phyloP scores from a whole-genome alignment of 2,797 vertebrate species.

The Danio albolineatus region DNA sequence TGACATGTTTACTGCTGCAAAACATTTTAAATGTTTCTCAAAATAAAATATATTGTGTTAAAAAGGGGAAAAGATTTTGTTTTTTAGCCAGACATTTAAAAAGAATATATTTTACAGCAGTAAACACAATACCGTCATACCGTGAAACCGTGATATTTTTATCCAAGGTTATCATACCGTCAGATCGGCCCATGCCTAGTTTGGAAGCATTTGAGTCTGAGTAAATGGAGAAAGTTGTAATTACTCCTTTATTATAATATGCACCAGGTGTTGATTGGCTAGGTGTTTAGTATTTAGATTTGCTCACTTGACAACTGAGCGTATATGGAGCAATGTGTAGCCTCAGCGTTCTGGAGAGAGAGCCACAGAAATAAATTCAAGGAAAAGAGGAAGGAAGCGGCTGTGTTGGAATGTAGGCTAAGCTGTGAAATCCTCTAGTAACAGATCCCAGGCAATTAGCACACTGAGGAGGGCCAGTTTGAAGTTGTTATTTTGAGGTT shows the following conservation, averaged over 20 bases:
- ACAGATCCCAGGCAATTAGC: slow-evolving; percentile 2
- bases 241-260: background rate
- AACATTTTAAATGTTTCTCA: no score
- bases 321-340: slow-evolving; percentile 65
- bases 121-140: no score
- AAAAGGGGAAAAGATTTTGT: no score
- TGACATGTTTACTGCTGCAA: no score
- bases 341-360: slow-evolving; percentile 74
- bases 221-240: no score
- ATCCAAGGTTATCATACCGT: no score
- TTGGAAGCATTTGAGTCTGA: no score
- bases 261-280: slow-evolving; percentile 1
- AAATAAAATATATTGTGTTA: no score
- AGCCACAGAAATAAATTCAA: slow-evolving; percentile 44
- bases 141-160: no score
- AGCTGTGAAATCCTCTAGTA: slow-evolving; percentile 47
- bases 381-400: slow-evolving; percentile 75
- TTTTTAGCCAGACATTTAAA: no score
- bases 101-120: no score
- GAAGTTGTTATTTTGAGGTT: background rate
- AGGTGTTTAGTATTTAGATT: slow-evolving; percentile 50
- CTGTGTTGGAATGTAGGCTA: slow-evolving; percentile 39
- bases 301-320: slow-evolving; percentile 65
- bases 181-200: no score
- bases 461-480: background rate